Evolutionary conservation across 1,140 invertebrate genomes (phyloP), one percentile per base, ranked within the genome.

Genomic region (Lysiphlebus fabarum): DNA sequence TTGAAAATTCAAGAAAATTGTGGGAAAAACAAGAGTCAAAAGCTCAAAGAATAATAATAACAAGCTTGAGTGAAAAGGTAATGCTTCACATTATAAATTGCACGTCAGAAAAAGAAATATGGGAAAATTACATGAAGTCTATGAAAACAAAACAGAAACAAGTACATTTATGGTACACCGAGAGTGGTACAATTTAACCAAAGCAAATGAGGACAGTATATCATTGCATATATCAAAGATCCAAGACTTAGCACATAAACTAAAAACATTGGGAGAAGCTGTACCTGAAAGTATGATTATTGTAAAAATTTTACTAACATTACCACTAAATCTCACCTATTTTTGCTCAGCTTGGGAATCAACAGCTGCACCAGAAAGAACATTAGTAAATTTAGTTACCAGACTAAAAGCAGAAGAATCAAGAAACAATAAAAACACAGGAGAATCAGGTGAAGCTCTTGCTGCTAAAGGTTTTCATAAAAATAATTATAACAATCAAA

Each of bases 331-430:
- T 3, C 69, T 61, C 48, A 63, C 61, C 4, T 67, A 75, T 56
- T 79, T 79, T 59, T 49, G 69, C 1, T 72, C 62, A 33, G 75
- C 73, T 0, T 79, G 75, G 75, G 74, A 77, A 14, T 69, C 67
- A 43, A 67, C 62, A 4, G 41, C 44, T 33, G 48, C 10, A 4
- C 55, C 12, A 36, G 58, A 70, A 7, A 64, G 44, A 38, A 57
- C 43, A 58, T 17, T 51, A 7, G 36, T 5, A 10, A 58, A 58
- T 26, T 54, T 73, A 5, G 62, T 58, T 7, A 62, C 71, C 17
- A 17, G 17, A 17, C 17, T 1, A 17, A 17, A 17, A 17, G 3
- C 45, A 11, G 68, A 68, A 60, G 67, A 68, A 45, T 10, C 45
- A 14, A 17, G 55, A 14, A 4, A 17, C 4, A 17, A 42, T 37